Evolutionary conservation across 1,140 invertebrate species (phyloP), one percentile per base, ranked within the genome.

Genomic region (Batillaria attramentaria): DNA sequence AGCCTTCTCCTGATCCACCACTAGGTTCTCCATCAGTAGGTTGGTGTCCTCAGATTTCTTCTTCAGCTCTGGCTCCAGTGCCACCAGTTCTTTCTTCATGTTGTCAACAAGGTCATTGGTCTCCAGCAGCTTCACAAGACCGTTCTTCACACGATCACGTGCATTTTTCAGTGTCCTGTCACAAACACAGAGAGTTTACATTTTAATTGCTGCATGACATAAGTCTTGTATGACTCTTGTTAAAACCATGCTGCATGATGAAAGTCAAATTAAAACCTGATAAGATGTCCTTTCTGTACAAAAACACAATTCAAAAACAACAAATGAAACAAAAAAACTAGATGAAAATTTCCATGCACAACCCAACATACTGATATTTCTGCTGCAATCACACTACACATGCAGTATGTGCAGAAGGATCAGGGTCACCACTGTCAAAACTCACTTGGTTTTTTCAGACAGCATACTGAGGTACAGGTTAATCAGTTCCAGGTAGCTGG

Each of bases 401-500:
- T n/a, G n/a, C n/a, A n/a, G n/a, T n/a, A n/a, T n/a, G n/a, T n/a
- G n/a, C n/a, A n/a, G n/a, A n/a, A n/a, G n/a, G n/a, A n/a, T 31
- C 35, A 62, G 60, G 10, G 8, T 8, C 28, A 62, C 13, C 6
- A 8, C 28, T 18, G 4, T 3, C 41, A 18, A 69, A 28, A 87
- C 85, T 84, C 80, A 91, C 90, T 90, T 92, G 76, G 88, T 91
- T 79, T 90, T 91, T 24, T 90, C 89, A 16, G 72, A 74, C 82
- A 96, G 93, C 92, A 97, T 96, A 0, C 95, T 95, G 41, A 93
- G 92, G 60, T 96, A 97, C 0, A 96, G 92, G 86, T 95, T 96
- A n/a, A 97, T 92, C 8, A 97, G 90, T 86, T 96, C 95, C 60
- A 97, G 92, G 88, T 97, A 97, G 86, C 95, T 96, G 84, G 95